Evolutionary conservation across 2,113 vertebrate genomes (phyloP), one percentile per base, ranked within the genome.

Genomic region (Petaurus breviceps): DNA sequence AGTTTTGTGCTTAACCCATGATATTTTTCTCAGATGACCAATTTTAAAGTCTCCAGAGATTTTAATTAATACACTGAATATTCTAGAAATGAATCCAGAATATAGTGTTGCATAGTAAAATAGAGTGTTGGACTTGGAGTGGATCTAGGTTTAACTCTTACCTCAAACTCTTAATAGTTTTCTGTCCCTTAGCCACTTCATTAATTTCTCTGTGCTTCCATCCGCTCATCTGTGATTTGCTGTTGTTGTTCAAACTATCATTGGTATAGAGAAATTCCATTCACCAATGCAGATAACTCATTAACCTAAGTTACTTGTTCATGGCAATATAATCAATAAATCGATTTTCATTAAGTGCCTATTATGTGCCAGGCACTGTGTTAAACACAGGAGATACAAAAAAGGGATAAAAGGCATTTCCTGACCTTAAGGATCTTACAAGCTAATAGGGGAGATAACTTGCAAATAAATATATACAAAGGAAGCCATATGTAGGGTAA

Each of bases 1-100:
- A 12, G 16, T 90, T 94, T 61, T 89, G 10, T 31, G n/a, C 0
- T 93, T 55, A 77, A 91, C 47, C 28, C 90, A 6, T 84, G 37
- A 61, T 51, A 94, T 94, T 50, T 95, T 90, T n/a, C 61, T 37
- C 37, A 77, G 28, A 43, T n/a, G 68, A 77, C 31, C 68, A n/a
- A 77, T 77, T 37, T 68, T 14, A 68, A 68, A 68, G 0, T 16
- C 31, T n/a, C 37, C 37, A 77, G 31, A 77, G 10, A 61, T 1
- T 61, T 61, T 61, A 31, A 61, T 61, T 31, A 61, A 61, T 61
- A 61, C 2, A 61, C 57, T 61, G 25, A 61, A 31, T 61, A 61
- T 37, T 61, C 28, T 61, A 61, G 57, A 61, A 61, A 61, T 31
- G 28, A 61, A 12, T 61, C 57, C 14, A 8, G 28, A 61, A 61